Evolutionary conservation across 2,797 vertebrate species (phyloP).

Genomic region (Enteromius mattozi): DNA sequence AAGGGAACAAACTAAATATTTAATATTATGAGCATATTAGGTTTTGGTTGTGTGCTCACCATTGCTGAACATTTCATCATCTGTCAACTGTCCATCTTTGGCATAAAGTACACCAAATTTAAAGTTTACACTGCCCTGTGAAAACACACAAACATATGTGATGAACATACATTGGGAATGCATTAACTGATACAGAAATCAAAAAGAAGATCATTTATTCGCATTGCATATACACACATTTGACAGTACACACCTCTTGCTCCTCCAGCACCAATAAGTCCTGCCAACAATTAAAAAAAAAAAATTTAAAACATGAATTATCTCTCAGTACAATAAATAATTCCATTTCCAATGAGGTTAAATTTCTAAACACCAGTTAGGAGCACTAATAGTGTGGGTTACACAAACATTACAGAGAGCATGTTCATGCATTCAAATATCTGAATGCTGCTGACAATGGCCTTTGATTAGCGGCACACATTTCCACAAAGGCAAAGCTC

Average conservation of each 20-base stretch:
- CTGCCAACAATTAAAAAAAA: constrained; percentile 74
- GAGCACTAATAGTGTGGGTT: constrained; percentile 20
- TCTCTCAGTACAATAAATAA: constrained; percentile 1
- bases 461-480: constrained; percentile 6
- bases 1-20: neutral
- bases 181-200: constrained; percentile 16
- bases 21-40: neutral
- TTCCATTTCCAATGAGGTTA: neutral
- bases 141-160: constrained; percentile 36
- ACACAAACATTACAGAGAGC: constrained; percentile 22
- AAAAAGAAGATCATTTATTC: neutral
- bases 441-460: constrained; percentile 26
- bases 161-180: neutral
- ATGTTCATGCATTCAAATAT: constrained; percentile 34
- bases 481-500: constrained; percentile 36
- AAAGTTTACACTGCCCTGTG: constrained; percentile 97
- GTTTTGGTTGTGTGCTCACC: constrained; percentile 77
- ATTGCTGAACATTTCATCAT: constrained; percentile 99
- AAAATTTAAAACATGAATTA: constrained; percentile 28
- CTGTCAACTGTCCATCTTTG: constrained; percentile 97
- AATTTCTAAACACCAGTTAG: neutral
- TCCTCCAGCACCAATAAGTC: constrained; percentile 98
- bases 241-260: constrained; percentile 85
- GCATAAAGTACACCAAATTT: constrained; percentile 98
- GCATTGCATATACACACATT: neutral